phyloP scores from a whole-genome alignment of 2,113 vertebrate species.

The Cyanoramphus novaezelandiae region DNA sequence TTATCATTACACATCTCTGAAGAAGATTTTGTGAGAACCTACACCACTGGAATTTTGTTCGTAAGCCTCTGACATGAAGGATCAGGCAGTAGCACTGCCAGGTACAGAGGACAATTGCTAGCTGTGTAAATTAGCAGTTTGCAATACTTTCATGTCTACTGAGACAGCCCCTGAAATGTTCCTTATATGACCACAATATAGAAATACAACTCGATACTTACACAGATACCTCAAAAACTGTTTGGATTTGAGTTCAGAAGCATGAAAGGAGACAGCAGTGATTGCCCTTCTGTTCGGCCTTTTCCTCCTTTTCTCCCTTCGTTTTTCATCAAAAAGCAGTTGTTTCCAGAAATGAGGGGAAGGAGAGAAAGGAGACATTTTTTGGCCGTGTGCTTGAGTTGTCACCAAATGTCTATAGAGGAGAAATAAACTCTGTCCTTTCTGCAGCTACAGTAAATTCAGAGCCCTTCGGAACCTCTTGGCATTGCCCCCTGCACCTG shows the following conservation, averaged over 20 bases:
- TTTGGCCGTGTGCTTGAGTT: neutral
- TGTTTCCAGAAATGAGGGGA: neutral
- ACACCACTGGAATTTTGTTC: neutral
- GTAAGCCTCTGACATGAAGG: neutral
- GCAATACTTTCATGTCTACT: neutral
- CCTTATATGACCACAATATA: neutral
- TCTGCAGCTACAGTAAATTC: neutral
- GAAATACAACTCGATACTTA: neutral
- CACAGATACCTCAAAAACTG: neutral
- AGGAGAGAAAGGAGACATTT: neutral
- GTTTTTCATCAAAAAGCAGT: neutral
- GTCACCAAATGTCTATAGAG: neutral
- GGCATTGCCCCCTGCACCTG: neutral
- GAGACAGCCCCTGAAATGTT: neutral
- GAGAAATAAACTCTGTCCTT: neutral
- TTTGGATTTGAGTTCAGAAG: neutral
- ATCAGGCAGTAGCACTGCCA: neutral
- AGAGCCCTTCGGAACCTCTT: neutral
- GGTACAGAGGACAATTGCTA: neutral
- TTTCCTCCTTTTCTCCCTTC: neutral
- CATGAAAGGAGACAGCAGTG: neutral
- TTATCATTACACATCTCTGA: neutral
- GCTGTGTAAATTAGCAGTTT: neutral
- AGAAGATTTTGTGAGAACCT: neutral
- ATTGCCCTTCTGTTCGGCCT: neutral